These are phyloP conservation scores for Pangasius larnaudii DNA, from an alignment of 2,797 vertebrate species.

Conservation along the genomic window DNA sequence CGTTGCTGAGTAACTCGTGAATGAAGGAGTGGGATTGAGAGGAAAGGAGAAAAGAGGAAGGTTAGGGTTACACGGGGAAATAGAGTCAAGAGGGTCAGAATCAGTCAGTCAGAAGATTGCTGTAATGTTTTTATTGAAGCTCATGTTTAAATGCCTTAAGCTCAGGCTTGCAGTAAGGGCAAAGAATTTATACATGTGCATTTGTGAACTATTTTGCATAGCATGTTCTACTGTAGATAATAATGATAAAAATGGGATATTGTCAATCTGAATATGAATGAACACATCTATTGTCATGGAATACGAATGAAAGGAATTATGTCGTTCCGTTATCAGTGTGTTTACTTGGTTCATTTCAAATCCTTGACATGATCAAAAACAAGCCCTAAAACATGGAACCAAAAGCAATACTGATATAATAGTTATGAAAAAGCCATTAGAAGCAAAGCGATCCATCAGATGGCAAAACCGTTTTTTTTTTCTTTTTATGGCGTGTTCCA, in stretches of 20 bases:
- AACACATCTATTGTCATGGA: not conserved
- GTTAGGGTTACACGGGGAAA: conserved; percentile 63
- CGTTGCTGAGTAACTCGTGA: conserved; percentile 54
- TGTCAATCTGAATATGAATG: not conserved
- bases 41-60: conserved; percentile 58
- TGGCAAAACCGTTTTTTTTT: conserved; percentile 32
- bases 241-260: not conserved
- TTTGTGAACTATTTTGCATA: not conserved
- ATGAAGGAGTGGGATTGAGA: conserved; percentile 64
- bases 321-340: not conserved
- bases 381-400: conserved; percentile 43
- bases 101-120: conserved; percentile 60
- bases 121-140: conserved; percentile 44
- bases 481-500: conserved; percentile 10
- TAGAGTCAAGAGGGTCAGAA: conserved; percentile 47
- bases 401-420: conserved; percentile 1
- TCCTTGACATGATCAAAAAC: conserved; percentile 5
- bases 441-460: conserved; percentile 42
- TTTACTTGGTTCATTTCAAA: not conserved
- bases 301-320: not conserved
- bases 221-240: not conserved
- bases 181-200: not conserved
- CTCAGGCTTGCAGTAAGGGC: not conserved
- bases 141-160: not conserved
- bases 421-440: conserved; percentile 42